phyloP scores from a whole-genome alignment of 2,113 vertebrate genomes.

The Odobenus rosmarus region DNA sequence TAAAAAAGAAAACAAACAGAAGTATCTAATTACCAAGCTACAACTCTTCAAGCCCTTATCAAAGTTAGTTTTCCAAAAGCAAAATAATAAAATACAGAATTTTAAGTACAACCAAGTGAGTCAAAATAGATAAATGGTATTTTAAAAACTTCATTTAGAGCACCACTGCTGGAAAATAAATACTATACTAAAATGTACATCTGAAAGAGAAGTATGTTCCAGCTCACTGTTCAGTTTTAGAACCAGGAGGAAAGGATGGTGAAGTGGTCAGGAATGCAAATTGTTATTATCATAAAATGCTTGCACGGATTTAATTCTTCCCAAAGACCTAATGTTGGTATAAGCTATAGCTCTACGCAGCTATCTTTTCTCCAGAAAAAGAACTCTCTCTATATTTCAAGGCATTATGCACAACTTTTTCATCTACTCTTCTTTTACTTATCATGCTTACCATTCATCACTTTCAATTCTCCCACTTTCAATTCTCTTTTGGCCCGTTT shows the following conservation, averaged over 20 bases:
- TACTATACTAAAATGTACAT: background rate
- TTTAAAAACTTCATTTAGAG: background rate
- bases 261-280: background rate
- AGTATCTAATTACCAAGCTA: constrained; percentile 30
- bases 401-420: background rate
- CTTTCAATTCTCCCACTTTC: background rate
- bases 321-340: background rate
- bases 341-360: background rate
- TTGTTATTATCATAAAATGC: background rate
- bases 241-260: background rate
- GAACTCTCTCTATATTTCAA: background rate
- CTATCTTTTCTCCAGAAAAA: background rate
- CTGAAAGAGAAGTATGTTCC: background rate
- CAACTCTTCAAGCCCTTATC: constrained; percentile 15
- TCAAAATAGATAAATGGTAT: background rate
- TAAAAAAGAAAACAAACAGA: constrained; percentile 27
- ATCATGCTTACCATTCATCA: background rate
- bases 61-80: background rate
- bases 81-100: constrained; percentile 7
- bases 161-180: background rate
- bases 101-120: background rate
- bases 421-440: background rate
- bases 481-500: background rate
- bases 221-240: background rate
- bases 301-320: background rate